These are phyloP conservation scores for Platichthys stellatus DNA, from an alignment of 2,113 vertebrate genomes.

Conservation along the genomic window DNA sequence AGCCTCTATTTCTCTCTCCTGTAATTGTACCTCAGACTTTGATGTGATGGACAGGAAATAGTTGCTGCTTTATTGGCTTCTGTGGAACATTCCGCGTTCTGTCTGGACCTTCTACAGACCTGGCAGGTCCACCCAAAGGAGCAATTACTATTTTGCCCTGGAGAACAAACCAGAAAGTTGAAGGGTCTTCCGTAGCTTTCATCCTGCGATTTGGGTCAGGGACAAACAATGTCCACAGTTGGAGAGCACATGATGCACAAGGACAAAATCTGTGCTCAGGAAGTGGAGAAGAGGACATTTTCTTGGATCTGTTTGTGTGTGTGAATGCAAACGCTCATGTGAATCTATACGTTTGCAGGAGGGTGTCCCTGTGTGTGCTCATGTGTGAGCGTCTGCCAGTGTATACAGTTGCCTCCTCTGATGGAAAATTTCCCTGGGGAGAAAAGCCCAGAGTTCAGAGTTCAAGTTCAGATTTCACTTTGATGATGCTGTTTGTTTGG, in stretches of 20 bases:
- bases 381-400: slow-evolving; percentile 60
- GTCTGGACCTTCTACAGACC: slow-evolving; percentile 67
- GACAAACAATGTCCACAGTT: slow-evolving; percentile 61
- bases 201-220: slow-evolving; percentile 61
- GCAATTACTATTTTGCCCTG: slow-evolving; percentile 67
- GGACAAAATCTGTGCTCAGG: slow-evolving; percentile 33
- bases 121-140: slow-evolving; percentile 72
- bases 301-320: slow-evolving; percentile 15
- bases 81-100: slow-evolving; percentile 74
- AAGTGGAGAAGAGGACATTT: slow-evolving; percentile 36
- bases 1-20: slow-evolving; percentile 38
- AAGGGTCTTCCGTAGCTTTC: slow-evolving; percentile 70
- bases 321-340: neutral
- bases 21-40: slow-evolving; percentile 64
- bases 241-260: slow-evolving; percentile 31
- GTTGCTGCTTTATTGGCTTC: slow-evolving; percentile 78
- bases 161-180: slow-evolving; percentile 60
- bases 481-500: slow-evolving; percentile 75
- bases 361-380: neutral
- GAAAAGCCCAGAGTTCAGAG: slow-evolving; percentile 61
- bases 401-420: slow-evolving; percentile 64
- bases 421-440: slow-evolving; percentile 61
- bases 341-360: slow-evolving; percentile 2
- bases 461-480: slow-evolving; percentile 77
- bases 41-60: slow-evolving; percentile 79